Evolutionary conservation across 2,888 invertebrate genomes (phyloP).

Genomic region (Corbicula japonica): DNA sequence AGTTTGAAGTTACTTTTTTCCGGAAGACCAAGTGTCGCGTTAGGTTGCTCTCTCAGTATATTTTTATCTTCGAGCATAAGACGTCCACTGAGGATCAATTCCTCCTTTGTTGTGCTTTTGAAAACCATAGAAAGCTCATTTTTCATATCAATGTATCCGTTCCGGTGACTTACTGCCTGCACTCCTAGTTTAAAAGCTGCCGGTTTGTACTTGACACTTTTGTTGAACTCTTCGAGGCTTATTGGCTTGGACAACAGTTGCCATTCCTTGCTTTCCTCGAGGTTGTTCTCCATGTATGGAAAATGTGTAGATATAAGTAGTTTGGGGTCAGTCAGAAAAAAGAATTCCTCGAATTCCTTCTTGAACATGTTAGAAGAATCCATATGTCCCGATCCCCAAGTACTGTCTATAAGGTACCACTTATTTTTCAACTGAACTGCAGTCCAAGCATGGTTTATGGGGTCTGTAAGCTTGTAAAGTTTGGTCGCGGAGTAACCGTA

Average conservation of each 20-base stretch:
- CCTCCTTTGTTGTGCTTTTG: constrained; percentile 5
- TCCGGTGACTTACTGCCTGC: constrained; percentile 48
- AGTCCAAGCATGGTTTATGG: constrained; percentile 67
- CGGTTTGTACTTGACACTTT: constrained; percentile 35
- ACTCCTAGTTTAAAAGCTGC: constrained; percentile 43
- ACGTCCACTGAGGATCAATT: constrained; percentile 7
- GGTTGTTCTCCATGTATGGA: constrained; percentile 65
- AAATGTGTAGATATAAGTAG: constrained; percentile 69
- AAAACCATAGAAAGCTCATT: constrained; percentile 48
- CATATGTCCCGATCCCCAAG: constrained; percentile 66
- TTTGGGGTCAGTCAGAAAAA: constrained; percentile 75
- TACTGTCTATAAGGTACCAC: constrained; percentile 63
- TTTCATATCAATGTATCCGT: constrained; percentile 43
- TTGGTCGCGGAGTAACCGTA: constrained; percentile 45
- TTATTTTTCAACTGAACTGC: constrained; percentile 45
- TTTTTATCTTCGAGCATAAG: constrained; percentile 29
- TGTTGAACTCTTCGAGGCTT: constrained; percentile 56
- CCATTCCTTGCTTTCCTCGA: constrained; percentile 61
- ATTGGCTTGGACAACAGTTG: constrained; percentile 71
- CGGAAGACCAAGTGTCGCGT: constrained; percentile 18
- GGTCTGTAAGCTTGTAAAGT: constrained; percentile 3
- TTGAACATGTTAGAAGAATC: constrained; percentile 28
- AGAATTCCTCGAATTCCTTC: constrained; percentile 68
- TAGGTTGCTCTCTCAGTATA: constrained; percentile 23
- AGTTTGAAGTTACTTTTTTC: constrained; percentile 23